Percentiles rank a stretch among this genome's conserved stretches.
phyloP scores from a whole-genome alignment of 1,140 invertebrate genomes.

The Macrotrachela quadricornifera region DNA sequence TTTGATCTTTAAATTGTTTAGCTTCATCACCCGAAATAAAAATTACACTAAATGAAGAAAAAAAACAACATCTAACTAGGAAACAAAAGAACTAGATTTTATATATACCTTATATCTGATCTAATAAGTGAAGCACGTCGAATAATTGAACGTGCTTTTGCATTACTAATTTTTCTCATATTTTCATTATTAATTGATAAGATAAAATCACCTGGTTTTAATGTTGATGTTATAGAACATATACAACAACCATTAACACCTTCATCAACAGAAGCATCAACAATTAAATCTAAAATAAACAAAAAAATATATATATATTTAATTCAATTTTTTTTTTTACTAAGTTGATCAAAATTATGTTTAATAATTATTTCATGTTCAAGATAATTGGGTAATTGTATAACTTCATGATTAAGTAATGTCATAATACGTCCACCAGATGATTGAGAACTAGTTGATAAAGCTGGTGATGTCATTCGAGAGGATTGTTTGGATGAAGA shows the following conservation, averaged over 20 bases:
- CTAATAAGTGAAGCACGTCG: constrained; percentile 38
- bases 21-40: too few relatives aligned
- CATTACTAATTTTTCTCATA: constrained; percentile 38
- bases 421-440: too few relatives aligned
- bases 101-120: constrained; percentile 32
- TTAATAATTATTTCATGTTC: constrained; percentile 39
- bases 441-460: too few relatives aligned
- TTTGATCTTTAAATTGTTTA: too few relatives aligned
- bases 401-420: constrained; percentile 17
- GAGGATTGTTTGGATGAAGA: too few relatives aligned
- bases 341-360: constrained; percentile 38
- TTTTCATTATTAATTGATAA: constrained; percentile 42
- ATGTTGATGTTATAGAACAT: constrained; percentile 35
- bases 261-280: constrained; percentile 37
- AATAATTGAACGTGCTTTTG: constrained; percentile 42
- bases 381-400: constrained; percentile 35
- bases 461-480: too few relatives aligned
- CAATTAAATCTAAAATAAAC: constrained; percentile 6
- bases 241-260: constrained; percentile 44
- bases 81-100: too few relatives aligned
- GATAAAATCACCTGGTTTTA: constrained; percentile 34
- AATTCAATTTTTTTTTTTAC: constrained; percentile 22
- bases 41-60: not conserved
- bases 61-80: not conserved
- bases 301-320: too few relatives aligned